Conservation (phyloP, 2,113 vertebrate species). For the Himantopus leucocephalus region DNA sequence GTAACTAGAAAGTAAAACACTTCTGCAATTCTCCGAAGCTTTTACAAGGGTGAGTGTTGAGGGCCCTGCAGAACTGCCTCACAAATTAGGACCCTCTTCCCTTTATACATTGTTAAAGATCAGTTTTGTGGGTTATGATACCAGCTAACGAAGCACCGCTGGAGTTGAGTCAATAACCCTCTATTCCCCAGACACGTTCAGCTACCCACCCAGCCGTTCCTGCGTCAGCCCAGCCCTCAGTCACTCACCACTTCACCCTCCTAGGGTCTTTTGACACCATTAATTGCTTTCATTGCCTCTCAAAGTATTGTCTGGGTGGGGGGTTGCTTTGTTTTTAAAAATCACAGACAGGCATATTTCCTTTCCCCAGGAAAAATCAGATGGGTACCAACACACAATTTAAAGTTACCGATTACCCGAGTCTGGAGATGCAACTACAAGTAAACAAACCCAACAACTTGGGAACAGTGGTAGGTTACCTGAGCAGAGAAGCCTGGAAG, state of each 20-base stretch:
- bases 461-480: background rate
- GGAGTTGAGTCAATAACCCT: background rate
- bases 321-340: background rate
- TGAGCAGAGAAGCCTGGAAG: background rate
- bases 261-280: background rate
- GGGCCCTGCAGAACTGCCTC: background rate
- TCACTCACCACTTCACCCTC: background rate
- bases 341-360: background rate
- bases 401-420: background rate
- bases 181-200: background rate
- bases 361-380: background rate
- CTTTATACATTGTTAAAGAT: background rate
- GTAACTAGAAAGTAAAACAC: accelerated
- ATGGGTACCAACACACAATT: background rate
- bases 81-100: background rate
- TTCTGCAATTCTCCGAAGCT: background rate
- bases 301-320: background rate
- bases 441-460: background rate
- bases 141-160: background rate
- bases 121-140: background rate
- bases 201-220: background rate
- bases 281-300: background rate
- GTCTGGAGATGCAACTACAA: background rate
- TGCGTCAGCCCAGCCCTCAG: background rate
- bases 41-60: background rate